Conservation (phyloP, 2,113 vertebrate genomes). For the Ailurus styani region DNA sequence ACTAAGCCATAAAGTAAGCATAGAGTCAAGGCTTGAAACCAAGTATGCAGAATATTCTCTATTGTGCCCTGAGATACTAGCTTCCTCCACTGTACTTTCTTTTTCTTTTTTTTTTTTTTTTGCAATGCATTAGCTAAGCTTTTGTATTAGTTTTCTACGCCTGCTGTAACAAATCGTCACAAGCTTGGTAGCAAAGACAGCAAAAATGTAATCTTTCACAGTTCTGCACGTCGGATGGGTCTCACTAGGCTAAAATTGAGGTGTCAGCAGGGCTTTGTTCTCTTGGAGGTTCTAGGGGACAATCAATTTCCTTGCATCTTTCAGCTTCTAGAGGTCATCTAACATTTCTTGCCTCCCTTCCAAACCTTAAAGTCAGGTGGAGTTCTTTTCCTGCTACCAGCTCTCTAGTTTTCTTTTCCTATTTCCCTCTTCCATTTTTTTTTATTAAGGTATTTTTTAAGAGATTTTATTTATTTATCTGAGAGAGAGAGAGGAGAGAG, state of each 20-base stretch:
- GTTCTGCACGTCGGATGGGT: not conserved
- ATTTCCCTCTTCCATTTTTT: not conserved
- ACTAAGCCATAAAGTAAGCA: not conserved
- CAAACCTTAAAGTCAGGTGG: no score
- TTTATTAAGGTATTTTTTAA: not conserved
- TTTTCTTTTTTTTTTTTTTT: not conserved
- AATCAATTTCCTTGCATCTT: not conserved
- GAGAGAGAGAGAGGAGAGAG: not conserved
- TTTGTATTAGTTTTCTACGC: not conserved
- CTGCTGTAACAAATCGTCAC: not conserved
- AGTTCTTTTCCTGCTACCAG: not conserved
- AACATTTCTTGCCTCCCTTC: not conserved
- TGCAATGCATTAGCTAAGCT: not conserved
- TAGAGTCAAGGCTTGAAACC: not conserved
- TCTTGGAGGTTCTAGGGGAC: not conserved
- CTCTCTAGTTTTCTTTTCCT: not conserved
- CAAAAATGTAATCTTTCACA: not conserved
- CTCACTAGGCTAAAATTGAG: not conserved
- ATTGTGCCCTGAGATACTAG: not conserved
- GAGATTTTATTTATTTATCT: not conserved
- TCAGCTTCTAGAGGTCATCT: not conserved
- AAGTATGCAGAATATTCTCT: not conserved
- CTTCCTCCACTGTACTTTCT: not conserved
- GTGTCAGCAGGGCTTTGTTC: fast-evolving
- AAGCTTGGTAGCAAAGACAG: not conserved